These are phyloP conservation scores for Ecliptopera silaceata DNA, from an alignment of 2,888 invertebrate species.

Conservation along the genomic window DNA sequence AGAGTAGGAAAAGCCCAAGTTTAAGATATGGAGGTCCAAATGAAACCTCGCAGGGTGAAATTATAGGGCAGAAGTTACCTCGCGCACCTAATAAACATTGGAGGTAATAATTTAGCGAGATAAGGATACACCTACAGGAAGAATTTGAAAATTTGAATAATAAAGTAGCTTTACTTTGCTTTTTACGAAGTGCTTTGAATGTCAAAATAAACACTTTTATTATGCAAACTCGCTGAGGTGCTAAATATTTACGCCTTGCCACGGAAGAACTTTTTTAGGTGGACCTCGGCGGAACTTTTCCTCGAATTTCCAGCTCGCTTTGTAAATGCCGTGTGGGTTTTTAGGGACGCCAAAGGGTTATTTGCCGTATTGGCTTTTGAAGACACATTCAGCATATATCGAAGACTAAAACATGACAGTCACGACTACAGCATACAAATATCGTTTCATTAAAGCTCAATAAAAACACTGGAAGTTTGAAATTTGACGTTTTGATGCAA, in stretches of 20 bases:
- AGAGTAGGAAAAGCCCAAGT: neutral
- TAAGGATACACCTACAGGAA: conserved; percentile 7
- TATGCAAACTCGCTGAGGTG: neutral
- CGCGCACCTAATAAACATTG: conserved; percentile 13
- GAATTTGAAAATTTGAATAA: neutral
- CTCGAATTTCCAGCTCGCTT: neutral
- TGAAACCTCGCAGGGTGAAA: conserved; percentile 7
- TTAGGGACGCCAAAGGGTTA: conserved; percentile 8
- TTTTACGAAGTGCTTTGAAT: conserved; percentile 3
- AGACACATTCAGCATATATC: conserved; percentile 5
- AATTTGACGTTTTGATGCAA: too few relatives aligned
- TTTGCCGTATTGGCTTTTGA: conserved; percentile 9
- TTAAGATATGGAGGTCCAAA: conserved; percentile 18
- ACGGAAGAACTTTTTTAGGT: neutral
- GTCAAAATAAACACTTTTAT: neutral
- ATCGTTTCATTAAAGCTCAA: too few relatives aligned
- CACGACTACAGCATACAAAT: neutral
- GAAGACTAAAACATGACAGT: neutral
- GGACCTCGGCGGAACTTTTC: neutral
- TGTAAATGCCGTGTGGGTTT: neutral
- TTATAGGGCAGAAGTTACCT: conserved; percentile 11
- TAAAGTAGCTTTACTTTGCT: neutral
- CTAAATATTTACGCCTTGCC: neutral
- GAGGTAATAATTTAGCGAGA: conserved; percentile 3
- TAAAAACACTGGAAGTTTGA: too few relatives aligned